Percentiles rank a stretch among this genome's conserved stretches.
These are phyloP conservation scores for Rhamnusium bicolor DNA, from an alignment of 2,888 invertebrate genomes.

Conservation along the genomic window DNA sequence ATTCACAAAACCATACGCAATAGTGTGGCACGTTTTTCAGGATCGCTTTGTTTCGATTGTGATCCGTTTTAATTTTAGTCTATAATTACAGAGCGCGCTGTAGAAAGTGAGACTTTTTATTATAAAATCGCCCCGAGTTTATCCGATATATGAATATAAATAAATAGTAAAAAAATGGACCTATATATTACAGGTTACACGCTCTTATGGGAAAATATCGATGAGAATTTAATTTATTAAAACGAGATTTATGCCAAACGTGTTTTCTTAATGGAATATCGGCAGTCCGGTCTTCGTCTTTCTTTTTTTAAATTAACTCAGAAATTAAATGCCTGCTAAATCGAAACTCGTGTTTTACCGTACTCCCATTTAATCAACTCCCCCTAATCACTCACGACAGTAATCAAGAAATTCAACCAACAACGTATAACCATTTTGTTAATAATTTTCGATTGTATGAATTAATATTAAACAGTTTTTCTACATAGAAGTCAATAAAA, in stretches of 20 bases:
- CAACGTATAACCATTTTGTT: background rate
- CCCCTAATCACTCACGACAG: constrained; percentile 44
- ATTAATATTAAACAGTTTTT: no score
- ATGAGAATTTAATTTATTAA: constrained; percentile 66
- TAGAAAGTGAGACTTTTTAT: constrained; percentile 67
- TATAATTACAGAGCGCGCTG: constrained; percentile 66
- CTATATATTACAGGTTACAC: constrained; percentile 64
- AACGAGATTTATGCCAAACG: constrained; percentile 66
- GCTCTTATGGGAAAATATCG: constrained; percentile 60
- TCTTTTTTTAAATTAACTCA: constrained; percentile 56
- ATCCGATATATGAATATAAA: constrained; percentile 62
- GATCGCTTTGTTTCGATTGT: constrained; percentile 60
- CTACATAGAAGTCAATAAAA: no score
- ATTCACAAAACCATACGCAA: constrained; percentile 50
- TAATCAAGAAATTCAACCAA: constrained; percentile 42
- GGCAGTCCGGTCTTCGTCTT: constrained; percentile 55
- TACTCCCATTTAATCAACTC: constrained; percentile 38
- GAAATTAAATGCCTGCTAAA: constrained; percentile 51
- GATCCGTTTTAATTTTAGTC: constrained; percentile 64
- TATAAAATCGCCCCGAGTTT: constrained; percentile 63
- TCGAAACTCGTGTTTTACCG: constrained; percentile 51
- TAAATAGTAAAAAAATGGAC: constrained; percentile 67
- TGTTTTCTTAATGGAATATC: constrained; percentile 63
- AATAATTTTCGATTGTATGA: background rate
- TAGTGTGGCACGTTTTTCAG: constrained; percentile 52